Base-by-base conservation (phyloP, 2,113 vertebrate genomes). In the Heterocephalus glaber region DNA sequence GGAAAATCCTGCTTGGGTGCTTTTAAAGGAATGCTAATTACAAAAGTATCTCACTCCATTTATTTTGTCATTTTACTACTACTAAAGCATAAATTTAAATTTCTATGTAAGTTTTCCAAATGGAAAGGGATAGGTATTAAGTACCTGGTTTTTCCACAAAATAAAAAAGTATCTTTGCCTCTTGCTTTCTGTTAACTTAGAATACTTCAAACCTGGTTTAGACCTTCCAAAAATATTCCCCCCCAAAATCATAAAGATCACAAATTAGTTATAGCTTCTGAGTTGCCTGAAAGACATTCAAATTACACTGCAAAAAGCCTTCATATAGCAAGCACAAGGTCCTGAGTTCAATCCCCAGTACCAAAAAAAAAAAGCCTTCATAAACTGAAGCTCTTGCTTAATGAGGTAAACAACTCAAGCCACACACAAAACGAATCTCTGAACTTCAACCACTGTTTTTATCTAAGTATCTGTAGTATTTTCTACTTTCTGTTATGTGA, bases 21-120 rank as follows among this genome's bases (percentile, higher is more conserved):
- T 85, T 87, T 76, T 65, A 83, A 76, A 82, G 20, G 88, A 65
- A 95, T 41, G 6, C 11, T 54, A 92, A 74, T 92, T 74, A 86
- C 24, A 49, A 28, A 95, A 95, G 26, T 41, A 49, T 63, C 82
- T 79, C 54, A 44, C 83, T 68, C 66, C 63, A 24, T 85, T 72
- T 76, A 26, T 60, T 56, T n/a, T 74, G 72, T 41, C 26, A 77
- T 65, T 77, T 91, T 68, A 87, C 86, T 87, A 90, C 44, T 58
- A 80, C 56, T 47, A 24, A 90, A 84, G 11, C 52, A 94, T 56
- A 94, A 80, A 92, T 94, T 76, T 74, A 68, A 49, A 90, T 92
- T 77, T 92, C 72, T 82, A 65, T 38, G 54, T 56, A 56, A 56
- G 24, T 61, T 65, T 94, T 82, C 58, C 85, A 97, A 60, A 76